Evolutionary conservation across 2,888 invertebrate species (phyloP), one percentile per base, ranked within the genome.

Genomic region (Conistra vaccinii): DNA sequence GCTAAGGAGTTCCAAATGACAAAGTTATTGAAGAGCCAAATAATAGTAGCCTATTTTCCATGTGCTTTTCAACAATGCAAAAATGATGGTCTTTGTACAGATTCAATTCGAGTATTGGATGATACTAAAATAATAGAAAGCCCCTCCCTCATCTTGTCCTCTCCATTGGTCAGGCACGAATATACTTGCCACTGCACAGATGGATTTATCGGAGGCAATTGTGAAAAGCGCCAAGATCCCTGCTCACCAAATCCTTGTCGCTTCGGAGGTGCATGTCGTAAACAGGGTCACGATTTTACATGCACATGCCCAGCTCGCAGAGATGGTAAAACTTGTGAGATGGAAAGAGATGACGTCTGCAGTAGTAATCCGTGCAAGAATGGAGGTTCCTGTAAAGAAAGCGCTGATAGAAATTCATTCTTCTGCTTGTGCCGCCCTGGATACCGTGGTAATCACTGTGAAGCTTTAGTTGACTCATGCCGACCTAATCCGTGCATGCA

Each of bases 381-480:
- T 91, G 99, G 99, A 14, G 99, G 99, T 3, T 98, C 98, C 0
- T 99, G 99, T 88, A 98, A 98, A 86, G 98, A 98, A 91, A 98
- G 98, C 90, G 97, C 98, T 0, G 98, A 99, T 89, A 98, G 98
- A 65, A 98, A 98, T 45, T 98, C 98, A 48, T 99, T 98, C 97
- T 99, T 98, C 94, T 99, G 99, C 89, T 96, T 98, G 2, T 99
- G 99, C 91, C 97, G 99, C 3, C 98, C 98, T 3, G 99, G 99
- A 1, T 99, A 98, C 92, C 97, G 98, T 20, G 99, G 99, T 4
- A 98, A 98, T 92, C 98, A 98, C 85, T 99, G 99, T 92, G 99
- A 99, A 95, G 97, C 98, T 32, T 97, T 98, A 5, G 98, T 98
- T 0, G 99, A 99, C 92, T 98, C 98, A 0, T 99, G 99, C 91